Evolutionary conservation across 2,888 invertebrate species (phyloP).

Genomic region (Elysia crispata): DNA sequence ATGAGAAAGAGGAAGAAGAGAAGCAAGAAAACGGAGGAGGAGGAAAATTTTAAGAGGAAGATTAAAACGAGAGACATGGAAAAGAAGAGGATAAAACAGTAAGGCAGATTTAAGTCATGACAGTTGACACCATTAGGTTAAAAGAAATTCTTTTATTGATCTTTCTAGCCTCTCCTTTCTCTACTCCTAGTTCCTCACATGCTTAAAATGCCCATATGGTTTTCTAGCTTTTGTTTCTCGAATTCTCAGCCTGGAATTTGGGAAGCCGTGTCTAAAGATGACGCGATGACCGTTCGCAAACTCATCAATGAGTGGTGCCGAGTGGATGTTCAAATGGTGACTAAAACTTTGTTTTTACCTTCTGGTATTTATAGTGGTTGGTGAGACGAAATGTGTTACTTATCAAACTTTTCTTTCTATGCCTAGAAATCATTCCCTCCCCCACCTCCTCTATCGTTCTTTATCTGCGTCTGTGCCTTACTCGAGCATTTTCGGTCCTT

Average conservation of each 20-base stretch:
- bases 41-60: not conserved
- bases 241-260: conserved; percentile 71
- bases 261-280: conserved; percentile 69
- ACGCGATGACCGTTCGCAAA: conserved; percentile 67
- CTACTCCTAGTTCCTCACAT: too few species aligned
- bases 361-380: not conserved
- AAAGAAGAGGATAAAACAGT: too few species aligned
- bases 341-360: conserved; percentile 1
- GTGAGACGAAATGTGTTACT: not conserved
- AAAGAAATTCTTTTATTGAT: too few species aligned
- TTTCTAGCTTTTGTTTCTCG: too few species aligned
- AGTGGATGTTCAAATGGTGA: conserved; percentile 67
- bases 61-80: too few species aligned
- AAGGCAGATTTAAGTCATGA: too few species aligned
- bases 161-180: too few species aligned
- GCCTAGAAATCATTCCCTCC: not conserved
- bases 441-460: not conserved
- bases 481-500: too few species aligned
- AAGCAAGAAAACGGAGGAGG: not conserved
- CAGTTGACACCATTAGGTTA: too few species aligned
- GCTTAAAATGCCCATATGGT: too few species aligned
- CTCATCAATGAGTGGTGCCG: conserved; percentile 73
- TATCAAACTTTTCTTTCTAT: not conserved
- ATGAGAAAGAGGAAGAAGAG: too few species aligned
- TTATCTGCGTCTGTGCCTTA: not conserved